These are phyloP conservation scores for Andrena fulva DNA, from an alignment of 2,888 invertebrate species.

Conservation along the genomic window DNA sequence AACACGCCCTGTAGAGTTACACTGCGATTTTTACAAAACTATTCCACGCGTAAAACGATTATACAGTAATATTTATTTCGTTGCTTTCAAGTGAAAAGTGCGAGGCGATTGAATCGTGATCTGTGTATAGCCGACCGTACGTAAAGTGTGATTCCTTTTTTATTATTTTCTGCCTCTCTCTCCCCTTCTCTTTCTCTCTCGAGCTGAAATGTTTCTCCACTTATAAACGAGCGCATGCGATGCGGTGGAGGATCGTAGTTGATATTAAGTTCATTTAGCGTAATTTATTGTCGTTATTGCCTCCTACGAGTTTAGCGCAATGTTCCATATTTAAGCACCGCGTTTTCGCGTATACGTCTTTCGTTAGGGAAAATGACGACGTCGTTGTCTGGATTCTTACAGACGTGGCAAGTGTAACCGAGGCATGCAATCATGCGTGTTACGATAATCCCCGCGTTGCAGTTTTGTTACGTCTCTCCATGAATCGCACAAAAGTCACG, in stretches of 20 bases:
- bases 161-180: conserved; percentile 10
- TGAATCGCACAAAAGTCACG: conserved; percentile 45
- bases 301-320: conserved; percentile 51
- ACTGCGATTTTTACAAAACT: conserved; percentile 48
- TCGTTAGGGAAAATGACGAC: conserved; percentile 10
- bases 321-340: conserved; percentile 27
- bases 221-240: background rate
- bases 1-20: conserved; percentile 39
- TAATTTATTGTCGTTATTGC: conserved; percentile 72
- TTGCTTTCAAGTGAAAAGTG: conserved; percentile 20
- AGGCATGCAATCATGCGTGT: conserved; percentile 19
- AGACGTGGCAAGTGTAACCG: conserved; percentile 4
- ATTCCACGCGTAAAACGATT: conserved; percentile 51
- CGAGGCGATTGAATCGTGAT: conserved; percentile 38
- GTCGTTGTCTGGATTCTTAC: conserved; percentile 11
- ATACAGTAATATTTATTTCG: conserved; percentile 63
- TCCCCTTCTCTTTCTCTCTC: background rate
- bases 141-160: conserved; percentile 20
- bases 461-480: conserved; percentile 34
- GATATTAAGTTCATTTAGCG: conserved; percentile 52
- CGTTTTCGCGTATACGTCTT: conserved; percentile 11
- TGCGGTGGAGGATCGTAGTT: conserved; percentile 20
- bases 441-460: conserved; percentile 7
- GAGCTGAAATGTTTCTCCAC: conserved; percentile 14
- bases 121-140: conserved; percentile 14